phyloP scores from a whole-genome alignment of 1,140 invertebrate genomes.

The Leptinotarsa texana region DNA sequence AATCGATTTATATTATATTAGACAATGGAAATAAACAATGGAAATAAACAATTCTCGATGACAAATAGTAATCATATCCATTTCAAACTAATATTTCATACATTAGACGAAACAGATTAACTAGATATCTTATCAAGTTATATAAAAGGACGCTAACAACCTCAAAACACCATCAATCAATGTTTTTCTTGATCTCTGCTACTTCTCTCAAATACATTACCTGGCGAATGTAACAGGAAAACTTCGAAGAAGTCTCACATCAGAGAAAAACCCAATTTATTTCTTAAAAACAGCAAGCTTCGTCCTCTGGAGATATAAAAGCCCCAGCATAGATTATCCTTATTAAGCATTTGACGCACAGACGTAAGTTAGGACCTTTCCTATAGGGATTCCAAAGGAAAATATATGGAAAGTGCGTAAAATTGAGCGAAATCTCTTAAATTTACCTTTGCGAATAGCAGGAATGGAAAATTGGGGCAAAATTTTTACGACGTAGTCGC shows the following conservation, averaged over 20 bases:
- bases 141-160: too few relatives aligned
- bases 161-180: too few relatives aligned
- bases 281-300: slow-evolving; percentile 7
- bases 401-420: slow-evolving; percentile 18
- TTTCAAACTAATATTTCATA: too few relatives aligned
- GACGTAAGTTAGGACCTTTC: slow-evolving; percentile 20
- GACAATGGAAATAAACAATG: too few relatives aligned
- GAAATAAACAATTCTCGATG: too few relatives aligned
- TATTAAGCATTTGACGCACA: slow-evolving; percentile 23
- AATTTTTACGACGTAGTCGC: background rate
- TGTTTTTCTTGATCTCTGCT: background rate
- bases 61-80: too few relatives aligned
- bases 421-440: slow-evolving; percentile 15
- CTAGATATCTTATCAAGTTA: too few relatives aligned
- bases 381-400: slow-evolving; percentile 15
- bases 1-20: too few relatives aligned
- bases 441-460: slow-evolving; percentile 4
- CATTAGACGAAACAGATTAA: too few relatives aligned
- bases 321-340: slow-evolving; percentile 22
- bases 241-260: slow-evolving; percentile 11
- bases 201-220: slow-evolving; percentile 2
- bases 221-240: slow-evolving; percentile 16
- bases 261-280: slow-evolving; percentile 14
- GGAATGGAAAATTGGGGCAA: slow-evolving; percentile 4
- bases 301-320: slow-evolving; percentile 14